Conservation (phyloP, 1,140 invertebrate species). For the Drosophila punjabiensis region DNA sequence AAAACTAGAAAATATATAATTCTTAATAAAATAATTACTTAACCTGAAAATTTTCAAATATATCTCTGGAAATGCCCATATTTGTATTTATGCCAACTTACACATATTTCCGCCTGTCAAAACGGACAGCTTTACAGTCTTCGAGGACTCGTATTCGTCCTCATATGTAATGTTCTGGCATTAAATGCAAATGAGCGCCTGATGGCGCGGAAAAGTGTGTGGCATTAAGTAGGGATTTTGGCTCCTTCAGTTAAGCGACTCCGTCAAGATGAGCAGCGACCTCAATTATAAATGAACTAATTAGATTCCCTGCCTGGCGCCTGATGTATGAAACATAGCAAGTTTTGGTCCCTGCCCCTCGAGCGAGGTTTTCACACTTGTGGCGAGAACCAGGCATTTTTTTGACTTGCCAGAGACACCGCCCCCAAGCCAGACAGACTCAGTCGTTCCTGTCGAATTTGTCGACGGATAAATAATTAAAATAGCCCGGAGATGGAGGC, state of each 20-base stretch:
- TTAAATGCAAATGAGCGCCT: conserved; percentile 66
- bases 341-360: conserved; percentile 22
- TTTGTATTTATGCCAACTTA: not conserved
- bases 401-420: conserved; percentile 11
- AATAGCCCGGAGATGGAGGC: conserved; percentile 10
- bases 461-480: conserved; percentile 50
- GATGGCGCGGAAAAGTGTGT: conserved; percentile 47
- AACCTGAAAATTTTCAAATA: too few species aligned
- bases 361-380: conserved; percentile 55
- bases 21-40: too few species aligned
- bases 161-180: conserved; percentile 34
- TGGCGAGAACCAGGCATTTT: conserved; percentile 29
- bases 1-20: too few species aligned
- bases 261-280: conserved; percentile 27
- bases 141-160: conserved; percentile 2
- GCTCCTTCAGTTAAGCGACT: conserved; percentile 13
- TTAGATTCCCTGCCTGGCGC: conserved; percentile 53
- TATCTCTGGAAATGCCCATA: not conserved
- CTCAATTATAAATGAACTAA: conserved; percentile 78
- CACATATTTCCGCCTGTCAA: conserved; percentile 44
- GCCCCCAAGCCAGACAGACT: conserved; percentile 13
- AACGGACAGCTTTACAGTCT: conserved; percentile 33
- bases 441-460: conserved; percentile 33
- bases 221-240: conserved; percentile 35
- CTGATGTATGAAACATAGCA: conserved; percentile 32